Conservation (phyloP, 2,797 vertebrate genomes). For the Coccyzus lansbergi region DNA sequence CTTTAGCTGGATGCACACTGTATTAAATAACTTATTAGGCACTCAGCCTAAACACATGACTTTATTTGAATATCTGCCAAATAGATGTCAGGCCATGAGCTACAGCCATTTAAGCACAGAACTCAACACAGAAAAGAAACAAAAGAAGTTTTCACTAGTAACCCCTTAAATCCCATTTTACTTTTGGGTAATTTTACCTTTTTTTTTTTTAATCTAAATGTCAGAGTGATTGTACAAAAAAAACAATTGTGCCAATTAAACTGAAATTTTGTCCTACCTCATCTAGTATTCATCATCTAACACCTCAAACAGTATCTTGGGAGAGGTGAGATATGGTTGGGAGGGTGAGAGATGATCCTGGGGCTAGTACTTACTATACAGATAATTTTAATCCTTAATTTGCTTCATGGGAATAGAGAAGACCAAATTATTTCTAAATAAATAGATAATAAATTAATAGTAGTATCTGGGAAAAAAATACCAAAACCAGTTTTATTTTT, state of each 20-base stretch:
- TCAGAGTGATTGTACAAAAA: neutral
- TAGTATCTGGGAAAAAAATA: neutral
- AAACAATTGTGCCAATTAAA: neutral
- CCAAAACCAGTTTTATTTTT: accelerated
- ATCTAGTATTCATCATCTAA: neutral
- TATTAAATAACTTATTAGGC: neutral
- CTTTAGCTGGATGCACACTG: neutral
- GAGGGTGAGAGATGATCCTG: neutral
- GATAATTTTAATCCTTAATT: neutral
- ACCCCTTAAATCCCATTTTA: accelerated
- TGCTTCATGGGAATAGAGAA: neutral
- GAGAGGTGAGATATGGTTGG: neutral
- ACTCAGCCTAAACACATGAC: neutral
- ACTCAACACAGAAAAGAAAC: neutral
- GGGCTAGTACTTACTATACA: neutral
- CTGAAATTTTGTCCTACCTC: neutral
- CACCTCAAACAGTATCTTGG: neutral
- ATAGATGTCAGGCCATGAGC: neutral
- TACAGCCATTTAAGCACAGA: neutral
- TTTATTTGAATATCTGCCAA: neutral
- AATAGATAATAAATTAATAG: neutral
- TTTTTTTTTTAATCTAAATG: neutral
- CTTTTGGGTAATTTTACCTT: neutral
- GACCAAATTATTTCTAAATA: neutral
- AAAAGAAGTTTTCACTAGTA: neutral